Evolutionary conservation across 2,888 invertebrate species (phyloP).

Genomic region (Panopea generosa): DNA sequence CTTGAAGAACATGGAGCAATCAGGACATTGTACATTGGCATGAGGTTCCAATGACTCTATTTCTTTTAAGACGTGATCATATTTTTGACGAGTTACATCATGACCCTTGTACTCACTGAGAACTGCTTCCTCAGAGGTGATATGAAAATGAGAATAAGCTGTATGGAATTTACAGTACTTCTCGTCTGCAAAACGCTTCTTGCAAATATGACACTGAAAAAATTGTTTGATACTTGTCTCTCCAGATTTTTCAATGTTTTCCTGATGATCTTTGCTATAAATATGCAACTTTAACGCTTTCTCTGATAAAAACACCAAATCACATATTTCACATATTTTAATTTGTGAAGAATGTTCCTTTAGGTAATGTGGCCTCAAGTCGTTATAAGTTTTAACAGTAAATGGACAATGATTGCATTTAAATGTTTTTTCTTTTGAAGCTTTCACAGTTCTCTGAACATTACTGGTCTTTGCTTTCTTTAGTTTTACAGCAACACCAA

Average conservation of each 20-base stretch:
- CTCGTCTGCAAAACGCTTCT: slow-evolving; percentile 77
- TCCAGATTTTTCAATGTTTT: slow-evolving; percentile 64
- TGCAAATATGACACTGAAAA: slow-evolving; percentile 76
- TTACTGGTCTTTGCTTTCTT: neutral
- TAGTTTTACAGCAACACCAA: no score
- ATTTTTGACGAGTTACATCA: slow-evolving; percentile 70
- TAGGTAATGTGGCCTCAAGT: slow-evolving; percentile 78
- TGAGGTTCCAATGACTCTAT: slow-evolving; percentile 64
- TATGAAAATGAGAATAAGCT: slow-evolving; percentile 75
- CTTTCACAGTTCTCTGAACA: neutral
- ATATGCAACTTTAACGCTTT: slow-evolving; percentile 77
- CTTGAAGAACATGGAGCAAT: slow-evolving; percentile 73
- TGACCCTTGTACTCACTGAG: slow-evolving; percentile 67
- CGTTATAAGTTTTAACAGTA: slow-evolving; percentile 69
- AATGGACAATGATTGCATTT: slow-evolving; percentile 81
- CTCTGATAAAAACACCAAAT: slow-evolving; percentile 73
- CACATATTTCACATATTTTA: slow-evolving; percentile 77
- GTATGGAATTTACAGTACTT: slow-evolving; percentile 78
- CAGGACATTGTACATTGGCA: slow-evolving; percentile 74
- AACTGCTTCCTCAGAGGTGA: slow-evolving; percentile 73
- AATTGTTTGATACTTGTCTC: slow-evolving; percentile 46
- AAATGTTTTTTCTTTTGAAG: slow-evolving; percentile 49
- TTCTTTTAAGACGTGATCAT: slow-evolving; percentile 62
- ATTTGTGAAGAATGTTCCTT: slow-evolving; percentile 74
- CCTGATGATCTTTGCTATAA: slow-evolving; percentile 74